phyloP scores from a whole-genome alignment of 2,888 invertebrate genomes.

The Glyphotaelius pellucidus region DNA sequence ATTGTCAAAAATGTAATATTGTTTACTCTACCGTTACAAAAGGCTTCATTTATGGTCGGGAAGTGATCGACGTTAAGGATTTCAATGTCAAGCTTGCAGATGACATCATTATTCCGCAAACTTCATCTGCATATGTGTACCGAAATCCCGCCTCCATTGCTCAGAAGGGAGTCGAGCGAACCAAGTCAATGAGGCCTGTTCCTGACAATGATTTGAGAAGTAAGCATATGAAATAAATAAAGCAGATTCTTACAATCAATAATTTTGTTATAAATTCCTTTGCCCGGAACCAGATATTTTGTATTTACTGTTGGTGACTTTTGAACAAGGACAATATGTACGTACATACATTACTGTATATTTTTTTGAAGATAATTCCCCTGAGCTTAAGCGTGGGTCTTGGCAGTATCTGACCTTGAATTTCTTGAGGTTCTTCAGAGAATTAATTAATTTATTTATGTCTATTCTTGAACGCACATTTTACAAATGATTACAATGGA shows the following conservation, averaged over 20 bases:
- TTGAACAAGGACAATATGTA: too few relatives aligned
- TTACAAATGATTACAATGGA: too few relatives aligned
- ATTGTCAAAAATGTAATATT: background rate
- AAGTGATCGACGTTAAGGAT: constrained; percentile 39
- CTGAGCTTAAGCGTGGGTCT: too few relatives aligned
- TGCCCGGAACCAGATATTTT: background rate
- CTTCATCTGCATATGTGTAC: constrained; percentile 45
- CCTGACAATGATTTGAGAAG: constrained; percentile 52
- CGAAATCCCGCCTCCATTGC: constrained; percentile 51
- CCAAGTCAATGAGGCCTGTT: constrained; percentile 46
- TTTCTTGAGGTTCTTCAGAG: too few relatives aligned
- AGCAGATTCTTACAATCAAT: background rate
- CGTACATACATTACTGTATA: too few relatives aligned
- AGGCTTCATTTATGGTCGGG: constrained; percentile 44
- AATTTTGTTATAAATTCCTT: background rate
- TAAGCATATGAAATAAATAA: constrained; percentile 32
- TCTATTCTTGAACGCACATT: too few relatives aligned
- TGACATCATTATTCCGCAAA: constrained; percentile 43
- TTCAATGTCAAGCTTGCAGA: constrained; percentile 44
- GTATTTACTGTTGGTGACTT: too few relatives aligned
- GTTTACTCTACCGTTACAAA: background rate
- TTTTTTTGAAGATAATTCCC: too few relatives aligned
- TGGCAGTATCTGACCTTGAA: too few relatives aligned
- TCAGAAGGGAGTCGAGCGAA: constrained; percentile 43
- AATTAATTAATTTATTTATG: too few relatives aligned